These are phyloP conservation scores for Magallana nippona DNA, from an alignment of 2,888 invertebrate species.

Conservation along the genomic window DNA sequence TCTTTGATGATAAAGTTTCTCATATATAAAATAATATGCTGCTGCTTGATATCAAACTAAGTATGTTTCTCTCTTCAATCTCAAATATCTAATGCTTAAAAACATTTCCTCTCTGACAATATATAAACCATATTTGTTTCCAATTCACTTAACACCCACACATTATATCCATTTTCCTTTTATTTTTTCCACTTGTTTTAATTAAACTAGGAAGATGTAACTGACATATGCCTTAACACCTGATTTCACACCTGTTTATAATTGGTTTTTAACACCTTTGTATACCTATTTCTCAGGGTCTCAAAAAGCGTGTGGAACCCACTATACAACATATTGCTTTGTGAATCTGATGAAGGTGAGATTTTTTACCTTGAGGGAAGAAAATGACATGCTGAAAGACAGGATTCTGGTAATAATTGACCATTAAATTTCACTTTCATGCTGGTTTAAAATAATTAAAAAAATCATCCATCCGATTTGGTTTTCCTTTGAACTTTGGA, in stretches of 20 bases:
- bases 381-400: background rate
- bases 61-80: too few relatives aligned
- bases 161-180: background rate
- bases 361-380: background rate
- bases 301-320: constrained; percentile 11
- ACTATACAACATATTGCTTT: background rate
- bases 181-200: background rate
- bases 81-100: background rate
- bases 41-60: too few relatives aligned
- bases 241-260: constrained; percentile 16
- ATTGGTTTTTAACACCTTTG: background rate
- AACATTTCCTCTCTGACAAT: background rate
- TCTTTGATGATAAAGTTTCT: background rate
- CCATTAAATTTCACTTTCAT: constrained; percentile 20
- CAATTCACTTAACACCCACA: background rate
- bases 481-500: too few relatives aligned
- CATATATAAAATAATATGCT: background rate
- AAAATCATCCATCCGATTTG: background rate
- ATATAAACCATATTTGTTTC: background rate
- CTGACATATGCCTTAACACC: constrained; percentile 3
- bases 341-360: background rate
- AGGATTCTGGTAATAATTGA: constrained; percentile 21
- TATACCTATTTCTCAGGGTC: constrained; percentile 7
- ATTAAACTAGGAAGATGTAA: background rate
- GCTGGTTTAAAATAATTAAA: background rate